Conservation (phyloP, 2,113 vertebrate species). For the Lagenorhynchus albirostris region DNA sequence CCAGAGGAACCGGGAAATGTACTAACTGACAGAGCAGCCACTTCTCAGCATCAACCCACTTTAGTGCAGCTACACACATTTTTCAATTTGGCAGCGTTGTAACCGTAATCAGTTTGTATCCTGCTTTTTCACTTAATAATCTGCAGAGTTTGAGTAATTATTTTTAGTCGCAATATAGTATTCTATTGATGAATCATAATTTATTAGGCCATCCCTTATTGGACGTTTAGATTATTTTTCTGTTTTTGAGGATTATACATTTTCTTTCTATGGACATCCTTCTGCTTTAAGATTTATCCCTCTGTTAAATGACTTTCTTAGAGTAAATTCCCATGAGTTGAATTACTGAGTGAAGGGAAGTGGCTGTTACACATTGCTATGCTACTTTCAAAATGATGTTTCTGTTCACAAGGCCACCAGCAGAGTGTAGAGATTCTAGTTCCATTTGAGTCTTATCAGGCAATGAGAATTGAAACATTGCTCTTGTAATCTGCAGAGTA, state of each 20-base stretch:
- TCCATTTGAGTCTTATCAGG: background rate
- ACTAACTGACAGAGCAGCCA: background rate
- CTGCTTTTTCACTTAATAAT: background rate
- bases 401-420: background rate
- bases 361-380: background rate
- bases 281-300: background rate
- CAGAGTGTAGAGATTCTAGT: background rate
- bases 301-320: slow-evolving; percentile 14
- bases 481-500: background rate
- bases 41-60: background rate
- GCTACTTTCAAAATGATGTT: slow-evolving; percentile 7
- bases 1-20: background rate
- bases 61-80: background rate
- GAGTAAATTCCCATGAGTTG: background rate
- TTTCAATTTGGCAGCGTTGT: background rate
- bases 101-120: background rate
- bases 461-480: slow-evolving; percentile 12
- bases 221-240: slow-evolving; percentile 25
- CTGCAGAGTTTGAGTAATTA: background rate
- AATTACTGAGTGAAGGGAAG: slow-evolving; percentile 11
- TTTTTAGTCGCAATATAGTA: background rate
- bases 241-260: background rate
- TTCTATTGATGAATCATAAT: background rate
- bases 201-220: background rate
- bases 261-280: background rate